Conservation (phyloP, 2,797 vertebrate species). For the Clarias pachynema region DNA sequence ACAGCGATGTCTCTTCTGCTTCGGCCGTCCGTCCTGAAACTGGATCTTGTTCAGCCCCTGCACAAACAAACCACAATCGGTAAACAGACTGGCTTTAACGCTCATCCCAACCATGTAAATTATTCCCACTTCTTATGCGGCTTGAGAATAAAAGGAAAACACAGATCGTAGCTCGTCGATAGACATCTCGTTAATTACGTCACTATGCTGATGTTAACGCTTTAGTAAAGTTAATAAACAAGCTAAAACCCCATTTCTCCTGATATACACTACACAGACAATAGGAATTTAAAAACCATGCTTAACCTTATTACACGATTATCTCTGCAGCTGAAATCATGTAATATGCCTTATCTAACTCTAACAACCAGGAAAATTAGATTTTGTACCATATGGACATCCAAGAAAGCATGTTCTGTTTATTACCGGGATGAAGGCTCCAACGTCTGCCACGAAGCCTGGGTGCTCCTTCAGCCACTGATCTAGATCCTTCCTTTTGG, state of each 20-base stretch:
- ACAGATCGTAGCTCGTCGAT: too few species aligned
- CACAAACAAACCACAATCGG: not conserved
- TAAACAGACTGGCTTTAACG: not conserved
- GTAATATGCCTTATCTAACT: not conserved
- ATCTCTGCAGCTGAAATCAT: not conserved
- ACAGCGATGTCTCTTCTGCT: slow-evolving; percentile 97
- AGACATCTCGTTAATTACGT: not conserved
- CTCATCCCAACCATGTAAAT: not conserved
- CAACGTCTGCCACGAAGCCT: slow-evolving; percentile 94
- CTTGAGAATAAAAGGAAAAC: not conserved
- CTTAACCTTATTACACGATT: too few species aligned
- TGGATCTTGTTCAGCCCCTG: slow-evolving; percentile 85
- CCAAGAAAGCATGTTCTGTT: not conserved
- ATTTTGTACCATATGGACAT: not conserved
- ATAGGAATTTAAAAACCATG: not conserved
- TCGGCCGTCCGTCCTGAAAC: slow-evolving; percentile 93
- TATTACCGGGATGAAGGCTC: slow-evolving; percentile 93
- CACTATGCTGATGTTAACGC: not conserved
- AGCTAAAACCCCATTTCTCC: not conserved
- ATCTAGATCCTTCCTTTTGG: slow-evolving; percentile 90
- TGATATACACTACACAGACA: too few species aligned
- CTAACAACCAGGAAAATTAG: not conserved
- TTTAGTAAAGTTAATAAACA: not conserved
- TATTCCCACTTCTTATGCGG: not conserved
- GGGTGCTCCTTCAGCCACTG: slow-evolving; percentile 95